These are phyloP conservation scores for Scarus forsteni DNA, from an alignment of 2,797 vertebrate genomes.

Conservation along the genomic window DNA sequence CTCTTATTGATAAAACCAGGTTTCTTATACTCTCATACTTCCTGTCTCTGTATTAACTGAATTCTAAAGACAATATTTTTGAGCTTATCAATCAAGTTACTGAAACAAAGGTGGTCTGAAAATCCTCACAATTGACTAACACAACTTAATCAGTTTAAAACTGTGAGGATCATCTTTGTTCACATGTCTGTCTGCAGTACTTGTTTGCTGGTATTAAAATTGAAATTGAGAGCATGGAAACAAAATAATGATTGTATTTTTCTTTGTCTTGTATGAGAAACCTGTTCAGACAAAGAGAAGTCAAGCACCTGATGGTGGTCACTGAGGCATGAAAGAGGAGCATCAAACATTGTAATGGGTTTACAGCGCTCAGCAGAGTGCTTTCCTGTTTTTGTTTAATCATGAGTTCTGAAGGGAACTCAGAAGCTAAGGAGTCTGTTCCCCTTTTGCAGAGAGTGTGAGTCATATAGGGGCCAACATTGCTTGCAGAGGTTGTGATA, in stretches of 20 bases:
- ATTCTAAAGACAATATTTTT: too few species aligned
- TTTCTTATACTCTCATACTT: too few species aligned
- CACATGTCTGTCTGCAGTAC: neutral
- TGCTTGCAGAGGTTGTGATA: neutral
- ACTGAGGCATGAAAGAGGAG: slow-evolving; percentile 29
- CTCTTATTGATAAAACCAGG: too few species aligned
- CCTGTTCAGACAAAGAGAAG: slow-evolving; percentile 24
- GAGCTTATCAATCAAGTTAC: too few species aligned
- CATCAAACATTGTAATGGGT: slow-evolving; percentile 27
- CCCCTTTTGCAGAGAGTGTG: slow-evolving; percentile 15
- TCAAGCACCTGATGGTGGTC: slow-evolving; percentile 30
- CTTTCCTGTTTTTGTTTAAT: neutral
- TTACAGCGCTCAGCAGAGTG: neutral
- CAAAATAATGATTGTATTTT: slow-evolving; percentile 14
- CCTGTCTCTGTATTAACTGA: too few species aligned
- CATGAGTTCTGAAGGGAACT: slow-evolving; percentile 7
- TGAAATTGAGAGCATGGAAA: slow-evolving; percentile 1
- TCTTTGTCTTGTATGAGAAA: slow-evolving; percentile 17
- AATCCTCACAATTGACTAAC: too few species aligned
- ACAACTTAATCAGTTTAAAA: neutral
- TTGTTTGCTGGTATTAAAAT: slow-evolving; percentile 4
- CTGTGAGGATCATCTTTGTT: neutral
- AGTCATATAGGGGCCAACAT: neutral
- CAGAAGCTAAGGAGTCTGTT: slow-evolving; percentile 2
- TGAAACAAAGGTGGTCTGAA: neutral